A percentile compares a stretch with the other conserved stretches of the same genome.
These are phyloP conservation scores for Callocephalon fimbriatum DNA, from an alignment of 2,113 vertebrate genomes.

Conservation along the genomic window DNA sequence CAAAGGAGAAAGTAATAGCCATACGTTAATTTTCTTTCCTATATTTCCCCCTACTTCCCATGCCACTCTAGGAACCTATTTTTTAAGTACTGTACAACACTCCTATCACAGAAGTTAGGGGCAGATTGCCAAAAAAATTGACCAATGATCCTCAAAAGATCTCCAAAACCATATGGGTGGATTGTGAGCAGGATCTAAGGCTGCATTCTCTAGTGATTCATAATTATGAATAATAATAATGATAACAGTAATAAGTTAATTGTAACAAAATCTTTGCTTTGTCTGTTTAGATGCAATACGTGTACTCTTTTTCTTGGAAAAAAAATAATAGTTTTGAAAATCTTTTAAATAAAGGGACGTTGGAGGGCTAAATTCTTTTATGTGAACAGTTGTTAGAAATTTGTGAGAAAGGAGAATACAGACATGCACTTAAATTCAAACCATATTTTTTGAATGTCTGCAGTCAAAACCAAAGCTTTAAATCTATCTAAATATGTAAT, in stretches of 20 bases:
- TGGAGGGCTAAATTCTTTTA: slow-evolving; percentile 1
- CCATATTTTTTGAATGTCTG: slow-evolving; percentile 48
- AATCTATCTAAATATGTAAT: slow-evolving; percentile 54
- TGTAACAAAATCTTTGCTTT: neutral
- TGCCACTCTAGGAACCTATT: neutral
- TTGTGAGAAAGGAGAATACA: slow-evolving; percentile 49
- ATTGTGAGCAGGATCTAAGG: neutral
- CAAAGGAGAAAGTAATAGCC: neutral
- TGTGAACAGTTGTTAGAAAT: slow-evolving; percentile 51
- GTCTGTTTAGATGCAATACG: slow-evolving; percentile 1
- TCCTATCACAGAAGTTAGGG: neutral
- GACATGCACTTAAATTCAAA: slow-evolving; percentile 55
- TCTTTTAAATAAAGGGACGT: neutral
- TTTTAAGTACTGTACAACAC: neutral
- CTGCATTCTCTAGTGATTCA: neutral
- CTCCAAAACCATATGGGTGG: neutral
- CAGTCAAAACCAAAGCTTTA: slow-evolving; percentile 57
- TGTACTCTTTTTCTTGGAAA: neutral
- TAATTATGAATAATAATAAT: neutral
- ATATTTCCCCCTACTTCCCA: fast-evolving
- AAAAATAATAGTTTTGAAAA: neutral
- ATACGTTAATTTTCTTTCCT: neutral
- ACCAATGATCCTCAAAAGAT: neutral
- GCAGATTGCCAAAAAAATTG: fast-evolving
- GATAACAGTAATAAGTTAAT: too few relatives aligned